Evolutionary conservation across 2,888 invertebrate species (phyloP), one percentile per base, ranked within the genome.

Genomic region (Lasioglossum leucozonium): DNA sequence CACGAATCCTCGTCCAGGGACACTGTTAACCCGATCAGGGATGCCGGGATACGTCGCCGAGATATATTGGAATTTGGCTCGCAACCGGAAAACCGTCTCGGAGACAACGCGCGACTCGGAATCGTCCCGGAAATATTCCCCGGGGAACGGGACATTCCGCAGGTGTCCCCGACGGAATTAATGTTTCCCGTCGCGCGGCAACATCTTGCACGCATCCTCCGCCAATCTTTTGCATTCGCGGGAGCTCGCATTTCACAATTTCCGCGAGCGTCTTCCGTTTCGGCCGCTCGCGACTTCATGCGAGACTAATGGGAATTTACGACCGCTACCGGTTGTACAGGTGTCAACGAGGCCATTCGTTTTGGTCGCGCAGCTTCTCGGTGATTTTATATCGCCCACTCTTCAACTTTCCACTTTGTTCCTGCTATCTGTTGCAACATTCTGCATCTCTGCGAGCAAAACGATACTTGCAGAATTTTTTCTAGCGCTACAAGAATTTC

Each of bases 41-140:
- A 44, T 30, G 18, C 37, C 47, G 13, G 51, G 37, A 55, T 34
- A 42, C 65, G 72, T 34, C 30, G 58, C 37, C 11, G 55, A 13
- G 71, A 55, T 55, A 71, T 55, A 71, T 77, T 77, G 42, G 77
- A 77, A 77, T 77, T 77, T 77, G 34, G 18, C 30, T 77, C 16
- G 5, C 26, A 58, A 58, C 58, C 58, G 58, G 58, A 10, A 58
- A 58, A 30, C 30, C 69, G 51, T 18, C 55, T 16, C 55, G 22
- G 18, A 34, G 22, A 34, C 72, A 26, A n/a, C n/a, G n/a, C 47
- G 44, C 30, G 13, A 1, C 5, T 6, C 30, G 26, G 58, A 62
- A 62, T 30, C 58, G 58, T 62, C 30, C 58, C 30, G 6, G 26
- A 30, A 30, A 16, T 51, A 22, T 22, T 16, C 26, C 16, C 2